A percentile compares a stretch with the other conserved stretches of the same genome.
phyloP scores from a whole-genome alignment of 2,888 invertebrate species.

The Aelia acuminata region DNA sequence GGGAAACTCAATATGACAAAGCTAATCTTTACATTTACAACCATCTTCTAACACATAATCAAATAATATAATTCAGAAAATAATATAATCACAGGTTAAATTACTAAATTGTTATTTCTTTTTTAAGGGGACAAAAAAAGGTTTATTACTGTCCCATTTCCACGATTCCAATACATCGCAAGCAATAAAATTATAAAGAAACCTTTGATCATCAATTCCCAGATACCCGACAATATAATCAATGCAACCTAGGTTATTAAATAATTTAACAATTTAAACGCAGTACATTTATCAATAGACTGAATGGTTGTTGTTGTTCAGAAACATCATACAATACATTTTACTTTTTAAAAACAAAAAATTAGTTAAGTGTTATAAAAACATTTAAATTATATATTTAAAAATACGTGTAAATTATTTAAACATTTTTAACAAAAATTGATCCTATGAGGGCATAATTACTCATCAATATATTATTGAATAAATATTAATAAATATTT shows the following conservation, averaged over 20 bases:
- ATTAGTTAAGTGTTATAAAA: background rate
- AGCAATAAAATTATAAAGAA: background rate
- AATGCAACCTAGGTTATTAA: background rate
- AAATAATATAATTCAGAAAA: background rate
- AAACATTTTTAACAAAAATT: background rate
- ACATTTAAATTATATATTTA: background rate
- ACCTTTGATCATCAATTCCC: background rate
- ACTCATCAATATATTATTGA: background rate
- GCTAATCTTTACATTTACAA: background rate
- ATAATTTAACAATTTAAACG: background rate
- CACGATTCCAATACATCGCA: background rate
- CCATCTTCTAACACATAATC: background rate
- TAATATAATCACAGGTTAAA: background rate
- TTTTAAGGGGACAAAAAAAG: background rate
- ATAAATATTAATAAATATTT: background rate
- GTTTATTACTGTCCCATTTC: background rate
- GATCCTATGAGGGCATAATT: background rate
- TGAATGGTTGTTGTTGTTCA: background rate
- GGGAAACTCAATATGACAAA: too few species aligned
- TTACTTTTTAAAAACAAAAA: background rate
- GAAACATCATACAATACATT: background rate
- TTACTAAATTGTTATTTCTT: too few species aligned
- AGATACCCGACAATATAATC: background rate
- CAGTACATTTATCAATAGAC: background rate
- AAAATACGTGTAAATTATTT: background rate